Evolutionary conservation across 1,140 invertebrate species (phyloP), one percentile per base, ranked within the genome.

Genomic region (Zophobas morio): DNA sequence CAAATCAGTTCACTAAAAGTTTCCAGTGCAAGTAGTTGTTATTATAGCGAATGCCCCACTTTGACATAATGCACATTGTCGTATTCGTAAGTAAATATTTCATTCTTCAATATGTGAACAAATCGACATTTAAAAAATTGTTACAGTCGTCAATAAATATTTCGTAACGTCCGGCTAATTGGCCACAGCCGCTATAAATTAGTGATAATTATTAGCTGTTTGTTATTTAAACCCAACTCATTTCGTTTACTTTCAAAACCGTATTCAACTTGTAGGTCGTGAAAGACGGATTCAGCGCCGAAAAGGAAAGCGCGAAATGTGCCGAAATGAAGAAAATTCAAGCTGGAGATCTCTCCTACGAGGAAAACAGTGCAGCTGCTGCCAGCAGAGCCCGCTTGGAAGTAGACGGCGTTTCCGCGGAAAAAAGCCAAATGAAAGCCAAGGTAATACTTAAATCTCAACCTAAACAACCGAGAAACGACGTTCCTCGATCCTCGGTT

Each of bases 271-370:
- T 79, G 6, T 78, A 89, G 88, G 91, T 94, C 5, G 90, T 94
- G n/a, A 93, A 93, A 51, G 94, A 96, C 83, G 93, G 93, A 63
- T 94, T 93, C 84, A 95, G 93, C 87, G 91, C 94, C 1, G 95
- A 96, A 81, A 92, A 93, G 80, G 91, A 92, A 82, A 88, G 88
- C 84, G 86, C 93, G n/a, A 95, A 95, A 84, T 91, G 91, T 32
- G 92, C 94, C 2, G 93, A 95, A 86, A 91, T 92, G 89, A 93
- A 94, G 84, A 90, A 92, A 32, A 83, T 96, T 56, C 93, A 96
- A 82, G 89, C 95, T 3, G 93, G 93, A 1, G 94, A 96, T 81
- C 86, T 96, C 53, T 93, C 92, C 42, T 96, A 95, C 85, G 92
- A 94, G 84, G 93, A 94, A 84, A 91, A 92, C 70, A 90, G 88